Evolutionary conservation across 2,113 vertebrate genomes (phyloP).

Genomic region (Murina feae): DNA sequence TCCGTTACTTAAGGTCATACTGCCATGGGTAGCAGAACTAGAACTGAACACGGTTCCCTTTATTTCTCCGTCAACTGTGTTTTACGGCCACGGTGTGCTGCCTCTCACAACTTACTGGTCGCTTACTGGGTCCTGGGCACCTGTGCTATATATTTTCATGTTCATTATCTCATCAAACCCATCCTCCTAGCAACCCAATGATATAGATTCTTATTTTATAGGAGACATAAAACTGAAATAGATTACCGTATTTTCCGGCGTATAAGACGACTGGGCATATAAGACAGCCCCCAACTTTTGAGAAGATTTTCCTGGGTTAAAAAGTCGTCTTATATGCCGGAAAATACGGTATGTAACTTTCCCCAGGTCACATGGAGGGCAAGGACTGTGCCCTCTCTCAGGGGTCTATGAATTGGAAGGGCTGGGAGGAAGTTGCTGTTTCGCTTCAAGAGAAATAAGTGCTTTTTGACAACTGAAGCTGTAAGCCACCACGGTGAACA

Average conservation of each 20-base stretch:
- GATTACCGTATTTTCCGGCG: too few relatives aligned
- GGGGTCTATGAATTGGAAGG: neutral
- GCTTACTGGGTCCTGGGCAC: too few relatives aligned
- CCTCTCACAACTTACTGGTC: neutral
- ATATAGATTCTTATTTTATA: neutral
- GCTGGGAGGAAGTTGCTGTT: neutral
- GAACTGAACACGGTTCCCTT: neutral
- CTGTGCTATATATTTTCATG: neutral
- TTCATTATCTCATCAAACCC: neutral
- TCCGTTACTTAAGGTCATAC: neutral
- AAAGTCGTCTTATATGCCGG: too few relatives aligned
- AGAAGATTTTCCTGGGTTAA: too few relatives aligned
- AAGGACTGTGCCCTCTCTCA: neutral
- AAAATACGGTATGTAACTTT: neutral
- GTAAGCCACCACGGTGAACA: neutral
- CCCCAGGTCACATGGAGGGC: neutral
- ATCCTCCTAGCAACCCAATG: neutral
- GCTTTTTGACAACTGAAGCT: neutral
- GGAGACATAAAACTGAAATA: neutral
- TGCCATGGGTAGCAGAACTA: neutral
- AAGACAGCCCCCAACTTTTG: too few relatives aligned
- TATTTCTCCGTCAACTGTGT: neutral
- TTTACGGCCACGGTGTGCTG: rapidly evolving
- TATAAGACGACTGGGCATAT: too few relatives aligned
- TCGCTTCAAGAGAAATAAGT: neutral